Evolutionary conservation across 2,888 invertebrate genomes (phyloP).

Genomic region (Cantharis rustica): DNA sequence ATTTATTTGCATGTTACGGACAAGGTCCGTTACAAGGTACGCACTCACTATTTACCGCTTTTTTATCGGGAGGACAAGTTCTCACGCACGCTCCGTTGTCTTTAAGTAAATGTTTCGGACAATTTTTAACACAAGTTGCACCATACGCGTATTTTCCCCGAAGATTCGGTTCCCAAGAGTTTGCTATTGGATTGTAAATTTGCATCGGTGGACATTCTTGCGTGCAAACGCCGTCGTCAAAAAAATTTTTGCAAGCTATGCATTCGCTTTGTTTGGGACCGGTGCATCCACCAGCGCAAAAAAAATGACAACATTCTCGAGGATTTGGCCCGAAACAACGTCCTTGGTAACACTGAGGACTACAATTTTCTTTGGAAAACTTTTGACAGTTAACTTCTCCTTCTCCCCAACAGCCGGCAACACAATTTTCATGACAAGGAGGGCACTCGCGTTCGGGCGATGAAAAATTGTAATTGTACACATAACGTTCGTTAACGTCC

Average conservation of each 20-base stretch:
- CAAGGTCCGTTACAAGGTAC: constrained; percentile 94
- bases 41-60: constrained; percentile 86
- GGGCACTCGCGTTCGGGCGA: constrained; percentile 82
- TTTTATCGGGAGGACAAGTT: constrained; percentile 87
- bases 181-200: constrained; percentile 88
- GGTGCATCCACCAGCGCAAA: constrained; percentile 96
- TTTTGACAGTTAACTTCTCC: constrained; percentile 92
- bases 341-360: constrained; percentile 91
- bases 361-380: constrained; percentile 91
- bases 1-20: constrained; percentile 84
- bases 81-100: constrained; percentile 94
- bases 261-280: constrained; percentile 95
- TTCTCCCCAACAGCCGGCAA: constrained; percentile 94
- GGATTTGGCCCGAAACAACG: constrained; percentile 93
- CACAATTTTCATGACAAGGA: constrained; percentile 77
- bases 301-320: constrained; percentile 93
- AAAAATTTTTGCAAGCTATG: constrained; percentile 93
- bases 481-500: constrained; percentile 70
- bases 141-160: constrained; percentile 96
- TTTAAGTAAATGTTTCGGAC: constrained; percentile 90
- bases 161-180: constrained; percentile 91
- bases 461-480: constrained; percentile 83
- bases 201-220: constrained; percentile 95
- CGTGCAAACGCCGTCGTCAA: constrained; percentile 94
- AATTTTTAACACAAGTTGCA: constrained; percentile 94